These are phyloP conservation scores for Pantherophis alleghaniensis DNA, from an alignment of 2,797 vertebrate genomes.

Conservation along the genomic window DNA sequence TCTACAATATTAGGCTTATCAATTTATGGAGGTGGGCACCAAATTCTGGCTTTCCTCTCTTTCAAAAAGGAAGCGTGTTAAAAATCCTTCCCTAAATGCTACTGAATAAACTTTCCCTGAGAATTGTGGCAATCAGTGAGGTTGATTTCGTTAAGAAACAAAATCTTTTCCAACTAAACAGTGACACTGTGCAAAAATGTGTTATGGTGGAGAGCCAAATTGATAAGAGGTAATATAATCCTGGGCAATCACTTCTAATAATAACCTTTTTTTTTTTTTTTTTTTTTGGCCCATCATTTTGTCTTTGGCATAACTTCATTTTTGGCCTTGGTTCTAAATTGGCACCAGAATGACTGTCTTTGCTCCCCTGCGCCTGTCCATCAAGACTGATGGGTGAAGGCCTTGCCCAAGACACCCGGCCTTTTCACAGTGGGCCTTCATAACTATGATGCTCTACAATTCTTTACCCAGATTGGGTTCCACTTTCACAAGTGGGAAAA, in stretches of 20 bases:
- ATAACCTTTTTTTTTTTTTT: neutral
- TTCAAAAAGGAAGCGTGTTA: neutral
- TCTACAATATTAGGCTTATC: neutral
- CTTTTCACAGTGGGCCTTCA: neutral
- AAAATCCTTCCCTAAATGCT: neutral
- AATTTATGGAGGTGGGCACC: neutral
- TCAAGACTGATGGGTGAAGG: neutral
- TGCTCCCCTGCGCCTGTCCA: too few species aligned
- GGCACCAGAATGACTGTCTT: neutral
- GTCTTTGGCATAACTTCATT: neutral
- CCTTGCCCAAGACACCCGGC: neutral
- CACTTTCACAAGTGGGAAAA: neutral
- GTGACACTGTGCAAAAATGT: neutral
- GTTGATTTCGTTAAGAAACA: neutral
- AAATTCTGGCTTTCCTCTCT: neutral
- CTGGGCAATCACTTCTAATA: neutral
- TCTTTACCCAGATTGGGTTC: neutral
- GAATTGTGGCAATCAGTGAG: neutral
- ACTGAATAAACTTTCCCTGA: neutral
- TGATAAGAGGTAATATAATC: neutral
- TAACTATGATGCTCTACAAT: neutral
- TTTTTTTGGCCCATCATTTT: neutral
- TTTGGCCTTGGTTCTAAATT: neutral
- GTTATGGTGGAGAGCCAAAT: neutral
- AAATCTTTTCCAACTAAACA: neutral